Base-by-base conservation (phyloP, 2,113 vertebrate species). In the Lutjanus erythropterus region DNA sequence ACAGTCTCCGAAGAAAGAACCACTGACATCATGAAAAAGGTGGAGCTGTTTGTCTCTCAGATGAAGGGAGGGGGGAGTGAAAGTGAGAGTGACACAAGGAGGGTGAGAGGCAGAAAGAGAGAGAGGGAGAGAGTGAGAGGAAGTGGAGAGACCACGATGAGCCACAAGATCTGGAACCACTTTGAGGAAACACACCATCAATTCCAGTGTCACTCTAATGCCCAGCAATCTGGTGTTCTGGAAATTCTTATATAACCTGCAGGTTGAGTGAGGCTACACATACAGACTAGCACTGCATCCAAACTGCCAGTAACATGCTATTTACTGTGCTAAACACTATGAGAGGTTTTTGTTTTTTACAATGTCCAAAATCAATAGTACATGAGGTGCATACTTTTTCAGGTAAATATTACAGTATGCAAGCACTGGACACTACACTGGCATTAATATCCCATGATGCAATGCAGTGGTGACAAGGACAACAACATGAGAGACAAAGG, bases 101-200 rank as follows among this genome's bases (percentile, higher is more conserved):
- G 60, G 25, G 19, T 21, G n/a, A 65, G 58, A 55, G 18, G 18
- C 35, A 39, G 56, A 72, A 12, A 56, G 23, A 42, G 44, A 46
- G 16, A 64, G 62, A 50, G 15, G 7, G 53, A 67, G 16, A 53
- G 29, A 41, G 11, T 46, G 68, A 50, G 47, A 4, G 67, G 74
- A 75, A 64, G 47, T 65, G 67, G 59, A 52, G 72, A 82, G 77
- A 82, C 77, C 64, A 60, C 2, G 9, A 77, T 59, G 71, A 80
- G 81, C 78, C 76, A 72, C 75, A 78, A 79, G 78, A 68, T 89
- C 83, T 91, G 85, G 79, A 92, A 86, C 3, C 79, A 86, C 59
- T 91, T 86, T 72, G 62, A 88, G 75, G 81, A 50, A 91, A 85
- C 69, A 68, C 67, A 89, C 80, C 81, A 84, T 87, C 75, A 83